phyloP scores from a whole-genome alignment of 2,888 invertebrate genomes.

The Acrobeloides nanus region DNA sequence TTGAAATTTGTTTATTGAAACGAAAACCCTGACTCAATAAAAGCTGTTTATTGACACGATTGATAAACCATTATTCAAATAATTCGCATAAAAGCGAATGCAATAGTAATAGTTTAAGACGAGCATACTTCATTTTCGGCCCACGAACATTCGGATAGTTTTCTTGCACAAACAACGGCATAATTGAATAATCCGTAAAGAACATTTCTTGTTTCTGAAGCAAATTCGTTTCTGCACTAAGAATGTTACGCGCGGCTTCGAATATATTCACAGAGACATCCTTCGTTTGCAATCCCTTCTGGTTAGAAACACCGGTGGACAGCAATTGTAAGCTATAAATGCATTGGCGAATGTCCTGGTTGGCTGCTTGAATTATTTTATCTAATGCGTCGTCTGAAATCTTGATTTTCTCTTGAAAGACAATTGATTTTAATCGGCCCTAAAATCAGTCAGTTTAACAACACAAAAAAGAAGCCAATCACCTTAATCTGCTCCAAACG shows the following conservation, averaged over 20 bases:
- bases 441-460: conserved; percentile 53
- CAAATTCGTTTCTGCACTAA: conserved; percentile 63
- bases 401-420: conserved; percentile 80
- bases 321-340: conserved; percentile 76
- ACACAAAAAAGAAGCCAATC: conserved; percentile 25
- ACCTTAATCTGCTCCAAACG: conserved; percentile 82
- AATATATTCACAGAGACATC: conserved; percentile 67
- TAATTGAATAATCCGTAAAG: conserved; percentile 90
- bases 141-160: conserved; percentile 65
- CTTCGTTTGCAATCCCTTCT: conserved; percentile 67
- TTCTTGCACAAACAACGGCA: conserved; percentile 94
- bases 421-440: conserved; percentile 82
- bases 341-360: conserved; percentile 74
- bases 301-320: conserved; percentile 60
- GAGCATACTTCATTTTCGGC: conserved; percentile 13
- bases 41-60: too few relatives aligned
- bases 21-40: neutral
- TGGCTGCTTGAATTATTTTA: conserved; percentile 70
- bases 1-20: conserved; percentile 2
- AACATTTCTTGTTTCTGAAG: conserved; percentile 66
- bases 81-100: too few relatives aligned
- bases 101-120: too few relatives aligned
- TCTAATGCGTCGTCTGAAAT: conserved; percentile 67
- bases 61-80: too few relatives aligned
- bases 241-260: conserved; percentile 60